These are phyloP conservation scores for Branchinecta lindahli DNA, from an alignment of 1,140 invertebrate genomes.

Conservation along the genomic window DNA sequence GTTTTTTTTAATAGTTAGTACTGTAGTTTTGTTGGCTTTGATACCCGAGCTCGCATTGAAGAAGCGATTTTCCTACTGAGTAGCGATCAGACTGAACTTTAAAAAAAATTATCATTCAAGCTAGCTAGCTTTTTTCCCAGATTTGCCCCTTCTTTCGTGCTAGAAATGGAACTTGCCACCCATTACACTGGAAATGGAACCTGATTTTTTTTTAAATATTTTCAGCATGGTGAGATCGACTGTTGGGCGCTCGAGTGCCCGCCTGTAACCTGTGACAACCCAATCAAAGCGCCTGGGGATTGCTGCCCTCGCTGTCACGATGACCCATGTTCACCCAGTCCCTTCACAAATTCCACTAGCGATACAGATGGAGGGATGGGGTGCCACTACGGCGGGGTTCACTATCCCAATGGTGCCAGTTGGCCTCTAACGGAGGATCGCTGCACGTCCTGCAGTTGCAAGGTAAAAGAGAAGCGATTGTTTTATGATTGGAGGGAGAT, in stretches of 20 bases:
- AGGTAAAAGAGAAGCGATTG: slow-evolving; percentile 46
- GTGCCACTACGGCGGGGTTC: slow-evolving; percentile 41
- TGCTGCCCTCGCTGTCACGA: slow-evolving; percentile 54
- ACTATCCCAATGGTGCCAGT: slow-evolving; percentile 43
- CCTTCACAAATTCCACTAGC: slow-evolving; percentile 12
- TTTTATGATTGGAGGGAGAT: too few species aligned
- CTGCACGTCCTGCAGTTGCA: slow-evolving; percentile 58
- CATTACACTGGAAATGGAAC: too few species aligned
- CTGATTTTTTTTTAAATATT: slow-evolving; percentile 16
- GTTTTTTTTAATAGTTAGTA: too few species aligned
- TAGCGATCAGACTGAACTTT: too few species aligned
- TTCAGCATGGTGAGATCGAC: slow-evolving; percentile 68
- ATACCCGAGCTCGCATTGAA: too few species aligned
- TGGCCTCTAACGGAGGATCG: slow-evolving; percentile 45
- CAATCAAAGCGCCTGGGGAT: slow-evolving; percentile 44
- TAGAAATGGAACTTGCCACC: too few species aligned
- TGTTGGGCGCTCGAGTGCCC: slow-evolving; percentile 76
- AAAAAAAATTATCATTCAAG: too few species aligned
- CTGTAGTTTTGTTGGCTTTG: too few species aligned
- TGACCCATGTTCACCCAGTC: slow-evolving; percentile 34
- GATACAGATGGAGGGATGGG: slow-evolving; percentile 28
- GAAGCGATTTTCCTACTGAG: too few species aligned
- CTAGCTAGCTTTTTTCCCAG: too few species aligned
- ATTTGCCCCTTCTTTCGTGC: too few species aligned
- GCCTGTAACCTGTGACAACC: slow-evolving; percentile 46